Evolutionary conservation across 2,888 invertebrate genomes (phyloP).

Genomic region (Hanleya hanleyi): DNA sequence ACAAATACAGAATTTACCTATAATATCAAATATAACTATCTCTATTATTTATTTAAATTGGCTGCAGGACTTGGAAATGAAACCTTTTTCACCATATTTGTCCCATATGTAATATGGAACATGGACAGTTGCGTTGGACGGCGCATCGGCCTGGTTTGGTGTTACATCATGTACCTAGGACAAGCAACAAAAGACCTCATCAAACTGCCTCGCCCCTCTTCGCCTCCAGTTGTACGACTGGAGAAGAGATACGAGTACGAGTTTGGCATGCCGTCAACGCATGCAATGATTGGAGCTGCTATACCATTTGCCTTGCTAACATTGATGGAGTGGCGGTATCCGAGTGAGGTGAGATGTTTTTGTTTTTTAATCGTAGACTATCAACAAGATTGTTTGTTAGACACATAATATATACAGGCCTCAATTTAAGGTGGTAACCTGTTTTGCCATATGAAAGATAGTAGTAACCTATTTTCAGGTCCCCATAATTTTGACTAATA

Average conservation of each 20-base stretch:
- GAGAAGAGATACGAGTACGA: conserved; percentile 93
- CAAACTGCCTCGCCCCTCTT: conserved; percentile 83
- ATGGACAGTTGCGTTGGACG: conserved; percentile 90
- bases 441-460: too few species aligned
- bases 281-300: conserved; percentile 92
- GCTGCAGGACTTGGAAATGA: conserved; percentile 93
- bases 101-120: conserved; percentile 97
- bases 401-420: too few species aligned
- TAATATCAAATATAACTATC: conserved; percentile 73
- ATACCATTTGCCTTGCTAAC: conserved; percentile 89
- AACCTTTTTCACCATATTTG: conserved; percentile 91
- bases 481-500: too few species aligned
- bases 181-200: conserved; percentile 92
- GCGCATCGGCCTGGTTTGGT: conserved; percentile 77
- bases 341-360: background rate
- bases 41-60: conserved; percentile 89
- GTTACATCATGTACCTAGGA: conserved; percentile 70
- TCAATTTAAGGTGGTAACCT: too few species aligned
- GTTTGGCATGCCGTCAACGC: conserved; percentile 96
- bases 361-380: too few species aligned
- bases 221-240: conserved; percentile 86
- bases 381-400: too few species aligned
- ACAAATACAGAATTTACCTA: conserved; percentile 4
- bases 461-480: too few species aligned
- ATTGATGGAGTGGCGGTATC: conserved; percentile 82